phyloP scores from a whole-genome alignment of 1,140 invertebrate genomes.

The Leptinotarsa lineolata region DNA sequence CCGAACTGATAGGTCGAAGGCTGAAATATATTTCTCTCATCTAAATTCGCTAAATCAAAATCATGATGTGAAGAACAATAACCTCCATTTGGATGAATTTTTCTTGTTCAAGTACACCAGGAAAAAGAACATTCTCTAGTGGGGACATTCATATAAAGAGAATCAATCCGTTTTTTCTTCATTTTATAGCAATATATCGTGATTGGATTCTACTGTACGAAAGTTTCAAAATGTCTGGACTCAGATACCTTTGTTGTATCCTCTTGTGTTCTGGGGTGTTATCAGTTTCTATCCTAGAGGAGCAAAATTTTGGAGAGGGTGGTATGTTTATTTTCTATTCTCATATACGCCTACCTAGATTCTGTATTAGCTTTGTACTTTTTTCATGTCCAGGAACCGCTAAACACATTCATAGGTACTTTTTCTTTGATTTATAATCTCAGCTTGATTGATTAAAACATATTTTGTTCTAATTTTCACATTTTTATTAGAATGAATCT shows the following conservation, averaged over 20 bases:
- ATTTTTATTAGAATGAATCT: too few relatives aligned
- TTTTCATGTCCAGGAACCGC: too few relatives aligned
- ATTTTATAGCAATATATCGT: not conserved
- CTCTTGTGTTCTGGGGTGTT: conserved; percentile 1
- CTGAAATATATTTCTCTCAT: not conserved
- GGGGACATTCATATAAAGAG: not conserved
- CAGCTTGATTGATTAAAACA: too few relatives aligned
- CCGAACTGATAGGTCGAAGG: not conserved
- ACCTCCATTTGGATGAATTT: not conserved
- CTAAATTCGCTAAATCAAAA: not conserved
- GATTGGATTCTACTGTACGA: not conserved
- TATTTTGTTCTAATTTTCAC: too few relatives aligned
- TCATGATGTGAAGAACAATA: not conserved
- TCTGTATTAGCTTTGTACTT: too few relatives aligned
- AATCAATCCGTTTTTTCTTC: not conserved
- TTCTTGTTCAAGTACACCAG: not conserved
- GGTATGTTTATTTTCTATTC: not conserved
- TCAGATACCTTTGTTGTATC: not conserved
- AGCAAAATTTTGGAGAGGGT: not conserved
- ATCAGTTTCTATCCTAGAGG: not conserved
- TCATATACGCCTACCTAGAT: too few relatives aligned
- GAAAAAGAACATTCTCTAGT: not conserved
- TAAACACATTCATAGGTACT: too few relatives aligned
- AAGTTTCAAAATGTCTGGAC: not conserved
- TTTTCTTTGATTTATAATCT: too few relatives aligned